These are phyloP conservation scores for Zoanthus solanderi DNA, from an alignment of 92 coral and sea anemone species.

Conservation along the genomic window DNA sequence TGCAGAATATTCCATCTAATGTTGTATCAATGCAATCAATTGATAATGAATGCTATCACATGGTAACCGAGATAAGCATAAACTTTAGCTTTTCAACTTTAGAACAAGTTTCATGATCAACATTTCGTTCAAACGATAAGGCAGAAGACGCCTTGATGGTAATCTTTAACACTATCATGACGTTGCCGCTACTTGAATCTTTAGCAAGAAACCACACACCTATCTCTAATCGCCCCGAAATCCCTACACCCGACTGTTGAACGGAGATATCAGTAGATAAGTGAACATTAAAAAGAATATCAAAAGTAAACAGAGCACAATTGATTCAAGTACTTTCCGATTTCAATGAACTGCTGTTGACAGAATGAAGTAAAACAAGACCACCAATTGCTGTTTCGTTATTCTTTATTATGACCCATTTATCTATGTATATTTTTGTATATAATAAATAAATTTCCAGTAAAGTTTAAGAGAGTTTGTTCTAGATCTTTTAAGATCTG, in stretches of 20 bases:
- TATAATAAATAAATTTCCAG: conserved; percentile 29
- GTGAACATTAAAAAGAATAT: not conserved
- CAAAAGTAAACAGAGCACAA: conserved; percentile 44
- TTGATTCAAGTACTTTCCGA: conserved; percentile 42
- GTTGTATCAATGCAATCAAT: conserved; percentile 14
- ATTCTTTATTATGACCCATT: conserved; percentile 34
- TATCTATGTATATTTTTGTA: conserved; percentile 20
- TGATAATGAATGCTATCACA: conserved; percentile 41
- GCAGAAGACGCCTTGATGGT: conserved; percentile 33
- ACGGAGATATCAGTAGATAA: conserved; percentile 24
- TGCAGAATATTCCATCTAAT: conserved; percentile 14
- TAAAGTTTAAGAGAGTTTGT: not conserved
- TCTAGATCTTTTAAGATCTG: not conserved
- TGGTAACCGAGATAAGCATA: conserved; percentile 34
- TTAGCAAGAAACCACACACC: conserved; percentile 18
- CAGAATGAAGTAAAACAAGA: conserved; percentile 11
- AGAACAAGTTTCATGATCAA: conserved; percentile 27
- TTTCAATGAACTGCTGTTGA: conserved; percentile 22
- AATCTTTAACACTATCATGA: conserved; percentile 14
- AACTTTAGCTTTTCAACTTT: conserved; percentile 32
- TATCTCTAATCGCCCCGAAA: conserved; percentile 1
- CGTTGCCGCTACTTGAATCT: conserved; percentile 24
- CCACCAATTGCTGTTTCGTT: conserved; percentile 15
- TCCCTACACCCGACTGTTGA: conserved; percentile 20
- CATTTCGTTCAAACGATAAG: conserved; percentile 26